Percentiles rank a stretch among this genome's conserved stretches.
phyloP scores from a whole-genome alignment of 2,888 invertebrate genomes.

The Thereva unica region DNA sequence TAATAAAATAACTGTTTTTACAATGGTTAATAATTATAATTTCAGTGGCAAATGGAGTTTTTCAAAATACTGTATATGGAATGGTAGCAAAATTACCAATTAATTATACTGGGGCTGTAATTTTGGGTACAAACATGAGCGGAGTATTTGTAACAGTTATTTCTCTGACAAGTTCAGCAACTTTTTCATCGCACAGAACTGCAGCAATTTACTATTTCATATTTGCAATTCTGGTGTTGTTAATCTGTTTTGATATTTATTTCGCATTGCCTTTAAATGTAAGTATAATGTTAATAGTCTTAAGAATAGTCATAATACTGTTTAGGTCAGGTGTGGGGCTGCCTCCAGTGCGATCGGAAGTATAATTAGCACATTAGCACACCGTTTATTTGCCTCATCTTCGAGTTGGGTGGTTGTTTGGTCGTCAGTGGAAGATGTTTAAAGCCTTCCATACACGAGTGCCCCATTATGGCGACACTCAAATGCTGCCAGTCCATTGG shows the following conservation, averaged over 20 bases:
- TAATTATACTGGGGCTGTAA: conserved; percentile 92
- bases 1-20: conserved; percentile 42
- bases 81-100: conserved; percentile 90
- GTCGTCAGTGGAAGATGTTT: too few species aligned
- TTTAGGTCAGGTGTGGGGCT: too few species aligned
- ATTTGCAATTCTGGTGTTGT: conserved; percentile 86
- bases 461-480: too few species aligned
- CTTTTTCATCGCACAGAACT: conserved; percentile 75
- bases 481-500: too few species aligned
- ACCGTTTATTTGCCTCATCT: too few species aligned
- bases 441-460: too few species aligned
- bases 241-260: conserved; percentile 94
- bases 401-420: too few species aligned
- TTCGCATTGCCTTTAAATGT: conserved; percentile 92
- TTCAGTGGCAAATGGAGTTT: conserved; percentile 88
- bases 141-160: conserved; percentile 84
- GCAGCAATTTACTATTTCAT: conserved; percentile 98
- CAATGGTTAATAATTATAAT: background rate
- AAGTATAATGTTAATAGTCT: conserved; percentile 58
- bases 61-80: conserved; percentile 97
- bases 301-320: too few species aligned
- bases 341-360: too few species aligned
- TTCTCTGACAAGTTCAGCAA: conserved; percentile 67
- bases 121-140: conserved; percentile 90
- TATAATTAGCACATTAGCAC: too few species aligned